A percentile compares a stretch with the other conserved stretches of the same genome.
These are phyloP conservation scores for Apostichopus californicus DNA, from an alignment of 35 echinoderm and acorn worm species.

Conservation along the genomic window DNA sequence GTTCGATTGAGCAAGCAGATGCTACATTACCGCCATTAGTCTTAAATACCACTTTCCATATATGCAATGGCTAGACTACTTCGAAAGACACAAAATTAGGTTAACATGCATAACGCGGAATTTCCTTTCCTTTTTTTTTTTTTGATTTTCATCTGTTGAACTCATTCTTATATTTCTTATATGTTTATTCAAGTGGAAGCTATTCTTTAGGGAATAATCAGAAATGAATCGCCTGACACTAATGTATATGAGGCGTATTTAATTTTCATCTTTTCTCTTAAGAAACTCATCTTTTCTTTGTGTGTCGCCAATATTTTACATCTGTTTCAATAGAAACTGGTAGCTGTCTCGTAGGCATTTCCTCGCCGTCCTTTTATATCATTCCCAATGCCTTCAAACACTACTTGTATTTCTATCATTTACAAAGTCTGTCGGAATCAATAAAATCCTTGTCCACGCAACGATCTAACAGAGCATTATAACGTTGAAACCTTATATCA, in stretches of 20 bases:
- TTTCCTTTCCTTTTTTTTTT: no score
- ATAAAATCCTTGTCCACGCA: not conserved
- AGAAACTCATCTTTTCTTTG: not conserved
- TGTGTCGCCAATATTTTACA: not conserved
- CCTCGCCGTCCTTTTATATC: not conserved
- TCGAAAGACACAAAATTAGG: no score
- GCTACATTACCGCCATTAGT: no score
- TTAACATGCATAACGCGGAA: no score
- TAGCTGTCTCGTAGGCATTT: not conserved
- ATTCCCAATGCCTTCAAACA: not conserved
- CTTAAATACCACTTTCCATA: no score
- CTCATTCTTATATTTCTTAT: no score
- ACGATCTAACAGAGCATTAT: not conserved
- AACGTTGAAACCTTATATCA: not conserved
- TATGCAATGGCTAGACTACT: no score
- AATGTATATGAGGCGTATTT: not conserved
- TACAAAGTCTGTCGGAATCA: not conserved
- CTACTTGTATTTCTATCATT: not conserved
- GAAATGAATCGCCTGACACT: not conserved
- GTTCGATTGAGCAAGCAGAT: no score
- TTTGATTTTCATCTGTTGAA: no score
- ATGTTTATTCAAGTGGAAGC: not conserved
- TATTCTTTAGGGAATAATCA: not conserved
- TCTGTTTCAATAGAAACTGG: not conserved
- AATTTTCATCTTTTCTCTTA: not conserved